Conservation (phyloP, 2,888 invertebrate genomes). For the Ypsolopha sequella region DNA sequence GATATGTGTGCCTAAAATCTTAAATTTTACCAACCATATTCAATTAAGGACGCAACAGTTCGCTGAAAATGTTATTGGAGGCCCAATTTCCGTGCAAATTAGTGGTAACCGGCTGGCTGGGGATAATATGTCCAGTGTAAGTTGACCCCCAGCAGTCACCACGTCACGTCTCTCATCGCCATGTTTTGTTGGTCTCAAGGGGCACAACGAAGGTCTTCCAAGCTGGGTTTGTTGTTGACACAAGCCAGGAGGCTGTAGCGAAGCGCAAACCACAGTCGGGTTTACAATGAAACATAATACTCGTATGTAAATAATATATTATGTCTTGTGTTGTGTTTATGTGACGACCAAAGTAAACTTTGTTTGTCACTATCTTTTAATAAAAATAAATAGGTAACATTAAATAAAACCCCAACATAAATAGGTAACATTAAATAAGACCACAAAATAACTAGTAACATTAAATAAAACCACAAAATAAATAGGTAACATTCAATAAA, state of each 20-base stretch:
- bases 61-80: background rate
- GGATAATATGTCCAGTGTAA: background rate
- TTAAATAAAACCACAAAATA: too few relatives aligned
- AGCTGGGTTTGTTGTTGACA: background rate
- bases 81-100: slow-evolving; percentile 1
- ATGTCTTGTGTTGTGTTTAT: background rate
- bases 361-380: too few relatives aligned
- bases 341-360: too few relatives aligned
- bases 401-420: too few relatives aligned
- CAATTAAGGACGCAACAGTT: background rate
- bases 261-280: background rate
- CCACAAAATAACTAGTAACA: too few relatives aligned
- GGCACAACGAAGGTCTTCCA: background rate
- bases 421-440: too few relatives aligned
- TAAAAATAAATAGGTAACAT: too few relatives aligned
- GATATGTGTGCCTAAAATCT: background rate
- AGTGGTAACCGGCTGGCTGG: background rate
- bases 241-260: background rate
- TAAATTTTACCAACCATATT: background rate
- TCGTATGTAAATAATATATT: too few relatives aligned
- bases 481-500: too few relatives aligned
- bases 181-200: background rate
- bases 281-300: background rate
- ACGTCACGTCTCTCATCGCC: too few relatives aligned
- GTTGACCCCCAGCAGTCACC: background rate